A percentile compares a stretch with the other conserved stretches of the same genome.
phyloP scores from a whole-genome alignment of 1,140 invertebrate species.

The Drosophila repletoides region DNA sequence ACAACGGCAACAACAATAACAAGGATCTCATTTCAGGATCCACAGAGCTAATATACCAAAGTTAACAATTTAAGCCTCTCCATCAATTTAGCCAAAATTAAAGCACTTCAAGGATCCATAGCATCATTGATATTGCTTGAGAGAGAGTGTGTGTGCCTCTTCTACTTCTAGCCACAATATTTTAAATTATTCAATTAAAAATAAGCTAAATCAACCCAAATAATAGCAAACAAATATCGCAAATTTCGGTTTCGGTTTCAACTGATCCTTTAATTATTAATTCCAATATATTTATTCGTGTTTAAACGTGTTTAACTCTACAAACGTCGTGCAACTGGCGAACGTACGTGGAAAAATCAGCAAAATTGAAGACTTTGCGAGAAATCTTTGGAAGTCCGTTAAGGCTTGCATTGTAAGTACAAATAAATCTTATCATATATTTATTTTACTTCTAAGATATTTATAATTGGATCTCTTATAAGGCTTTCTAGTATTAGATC shows the following conservation, averaged over 20 bases:
- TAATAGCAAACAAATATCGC: no score
- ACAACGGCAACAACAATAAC: slow-evolving; percentile 18
- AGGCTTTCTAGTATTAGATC: no score
- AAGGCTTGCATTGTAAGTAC: slow-evolving; percentile 83
- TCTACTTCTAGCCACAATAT: no score
- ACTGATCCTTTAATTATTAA: no score
- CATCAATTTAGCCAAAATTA: slow-evolving; percentile 27
- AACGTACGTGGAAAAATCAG: slow-evolving; percentile 79
- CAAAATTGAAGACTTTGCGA: slow-evolving; percentile 83
- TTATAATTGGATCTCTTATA: no score
- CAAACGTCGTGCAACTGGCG: slow-evolving; percentile 70
- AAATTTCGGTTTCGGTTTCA: no score
- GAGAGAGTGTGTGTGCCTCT: slow-evolving; percentile 36
- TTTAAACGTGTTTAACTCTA: slow-evolving; percentile 4
- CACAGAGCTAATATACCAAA: slow-evolving; percentile 69
- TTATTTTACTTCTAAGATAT: no score
- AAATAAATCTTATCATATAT: no score
- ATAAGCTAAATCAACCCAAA: no score
- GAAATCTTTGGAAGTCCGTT: slow-evolving; percentile 82
- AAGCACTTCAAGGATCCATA: slow-evolving; percentile 3
- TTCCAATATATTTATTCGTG: slow-evolving; percentile 5
- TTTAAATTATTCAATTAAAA: no score
- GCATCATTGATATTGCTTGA: not conserved
- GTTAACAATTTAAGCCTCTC: slow-evolving; percentile 65
- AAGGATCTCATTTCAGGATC: slow-evolving; percentile 15